Base-by-base conservation (phyloP, 2,888 invertebrate species). In the Fragum sueziense region DNA sequence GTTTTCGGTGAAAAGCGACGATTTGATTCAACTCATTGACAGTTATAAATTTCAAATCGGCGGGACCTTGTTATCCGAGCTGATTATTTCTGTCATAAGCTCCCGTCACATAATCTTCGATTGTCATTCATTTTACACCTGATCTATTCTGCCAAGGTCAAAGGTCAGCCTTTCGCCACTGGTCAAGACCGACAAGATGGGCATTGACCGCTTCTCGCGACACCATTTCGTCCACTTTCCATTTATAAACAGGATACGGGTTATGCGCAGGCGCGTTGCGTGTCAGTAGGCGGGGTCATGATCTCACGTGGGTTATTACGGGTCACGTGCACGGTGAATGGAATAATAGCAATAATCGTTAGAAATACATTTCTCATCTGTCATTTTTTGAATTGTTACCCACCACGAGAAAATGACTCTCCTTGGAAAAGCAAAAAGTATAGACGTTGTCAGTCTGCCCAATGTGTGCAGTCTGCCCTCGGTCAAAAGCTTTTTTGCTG, bases 341-440 rank as follows among this genome's bases (percentile, higher is more conserved):
- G 34, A 33, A 41, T 37, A 65, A 65, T 62, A 65, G 41, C 65
- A n/a, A 65, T 65, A 41, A 65, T 65, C 41, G 65, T 65, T 65
- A 41, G 65, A 65, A 65, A 65, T 65, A 65, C 41, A 65, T 65
- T 65, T 65, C 65, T 65, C 65, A 65, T 65, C 65, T 65, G 65
- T 65, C 65, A 65, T 9, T 17, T 14, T 61, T 27, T 59, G 27
- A n/a, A 11, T 11, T 41, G 41, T 11, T 11, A 9, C 41, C 11
- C 17, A 17, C 17, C 41, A 17, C 41, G 41, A 41, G 41, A 41
- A 41, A 41, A 9, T 11, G 9, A 41, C 9, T 41, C 41, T 41
- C n/a, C n/a, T n/a, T n/a, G n/a, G n/a, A n/a, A n/a, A n/a, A n/a
- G n/a, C n/a, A n/a, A n/a, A n/a, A n/a, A n/a, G n/a, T n/a, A n/a